Conservation (phyloP, 2,888 invertebrate species). For the Drosophila putrida region DNA sequence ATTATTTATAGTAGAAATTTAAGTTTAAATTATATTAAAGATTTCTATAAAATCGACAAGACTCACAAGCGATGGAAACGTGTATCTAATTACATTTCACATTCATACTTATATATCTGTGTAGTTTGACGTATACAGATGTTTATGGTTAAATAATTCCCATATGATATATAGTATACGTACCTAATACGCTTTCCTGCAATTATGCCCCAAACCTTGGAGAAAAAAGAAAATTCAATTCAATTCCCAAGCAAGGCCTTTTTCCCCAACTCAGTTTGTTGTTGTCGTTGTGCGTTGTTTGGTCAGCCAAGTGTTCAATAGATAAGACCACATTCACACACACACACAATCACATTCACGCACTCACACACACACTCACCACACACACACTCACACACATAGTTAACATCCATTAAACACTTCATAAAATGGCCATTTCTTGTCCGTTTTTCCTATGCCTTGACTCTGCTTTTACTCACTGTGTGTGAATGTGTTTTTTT, state of each 20-base stretch:
- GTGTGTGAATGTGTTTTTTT: conserved; percentile 32
- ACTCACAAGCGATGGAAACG: conserved; percentile 10
- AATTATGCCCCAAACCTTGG: conserved; percentile 54
- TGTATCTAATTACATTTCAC: conserved; percentile 2
- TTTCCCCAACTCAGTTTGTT: conserved; percentile 11
- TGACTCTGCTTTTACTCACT: neutral
- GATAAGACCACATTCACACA: conserved; percentile 58
- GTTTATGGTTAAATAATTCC: neutral
- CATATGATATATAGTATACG: conserved; percentile 38
- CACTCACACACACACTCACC: conserved; percentile 24
- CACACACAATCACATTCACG: conserved; percentile 14
- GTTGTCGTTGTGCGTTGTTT: conserved; percentile 34
- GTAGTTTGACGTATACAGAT: neutral
- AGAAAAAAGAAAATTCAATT: conserved; percentile 53
- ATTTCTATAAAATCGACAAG: too few species aligned
- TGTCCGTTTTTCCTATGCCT: conserved; percentile 33
- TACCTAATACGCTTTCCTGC: conserved; percentile 37
- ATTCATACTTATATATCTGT: neutral
- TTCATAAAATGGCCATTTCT: conserved; percentile 77
- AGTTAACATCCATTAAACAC: conserved; percentile 78
- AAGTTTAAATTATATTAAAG: too few species aligned
- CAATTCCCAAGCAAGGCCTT: conserved; percentile 36
- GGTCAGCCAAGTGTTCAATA: conserved; percentile 65
- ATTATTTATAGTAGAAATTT: too few species aligned
- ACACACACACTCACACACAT: conserved; percentile 42